Evolutionary conservation across 2,888 invertebrate species (phyloP).

Genomic region (Ophonus ardosiacus): DNA sequence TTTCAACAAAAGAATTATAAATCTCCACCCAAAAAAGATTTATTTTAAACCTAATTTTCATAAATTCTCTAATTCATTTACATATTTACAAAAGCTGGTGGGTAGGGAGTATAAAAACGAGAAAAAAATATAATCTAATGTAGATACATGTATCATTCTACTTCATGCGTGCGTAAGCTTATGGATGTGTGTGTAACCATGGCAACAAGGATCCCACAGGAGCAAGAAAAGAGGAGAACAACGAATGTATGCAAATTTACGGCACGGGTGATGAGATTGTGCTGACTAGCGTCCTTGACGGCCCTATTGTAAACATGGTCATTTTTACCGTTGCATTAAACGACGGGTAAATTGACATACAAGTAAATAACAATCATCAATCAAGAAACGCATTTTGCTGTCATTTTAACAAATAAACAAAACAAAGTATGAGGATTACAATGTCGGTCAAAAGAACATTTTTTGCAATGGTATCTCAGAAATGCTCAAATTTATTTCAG

Average conservation of each 20-base stretch:
- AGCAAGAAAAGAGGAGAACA: constrained; percentile 50
- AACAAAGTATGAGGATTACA: no score
- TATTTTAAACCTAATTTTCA: constrained; percentile 2
- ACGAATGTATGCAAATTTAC: constrained; percentile 52
- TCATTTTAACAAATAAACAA: not conserved
- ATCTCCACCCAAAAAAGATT: not conserved
- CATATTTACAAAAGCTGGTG: constrained; percentile 3
- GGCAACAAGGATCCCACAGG: constrained; percentile 29
- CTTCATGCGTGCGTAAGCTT: not conserved
- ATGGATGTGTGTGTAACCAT: constrained; percentile 27
- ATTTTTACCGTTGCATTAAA: constrained; percentile 38
- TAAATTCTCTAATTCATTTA: constrained; percentile 25
- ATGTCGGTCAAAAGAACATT: no score
- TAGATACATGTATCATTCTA: constrained; percentile 17
- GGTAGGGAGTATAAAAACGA: not conserved
- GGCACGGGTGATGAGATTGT: constrained; percentile 34
- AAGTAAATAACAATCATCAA: constrained; percentile 38
- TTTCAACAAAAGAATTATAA: not conserved
- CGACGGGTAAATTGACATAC: constrained; percentile 26
- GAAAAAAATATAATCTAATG: constrained; percentile 32
- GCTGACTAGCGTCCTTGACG: constrained; percentile 18
- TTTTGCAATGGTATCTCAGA: no score
- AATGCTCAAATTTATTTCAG: no score
- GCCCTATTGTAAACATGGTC: constrained; percentile 34
- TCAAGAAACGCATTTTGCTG: not conserved